Conservation (phyloP, 2,888 invertebrate species). For the Salpingus planirostris region DNA sequence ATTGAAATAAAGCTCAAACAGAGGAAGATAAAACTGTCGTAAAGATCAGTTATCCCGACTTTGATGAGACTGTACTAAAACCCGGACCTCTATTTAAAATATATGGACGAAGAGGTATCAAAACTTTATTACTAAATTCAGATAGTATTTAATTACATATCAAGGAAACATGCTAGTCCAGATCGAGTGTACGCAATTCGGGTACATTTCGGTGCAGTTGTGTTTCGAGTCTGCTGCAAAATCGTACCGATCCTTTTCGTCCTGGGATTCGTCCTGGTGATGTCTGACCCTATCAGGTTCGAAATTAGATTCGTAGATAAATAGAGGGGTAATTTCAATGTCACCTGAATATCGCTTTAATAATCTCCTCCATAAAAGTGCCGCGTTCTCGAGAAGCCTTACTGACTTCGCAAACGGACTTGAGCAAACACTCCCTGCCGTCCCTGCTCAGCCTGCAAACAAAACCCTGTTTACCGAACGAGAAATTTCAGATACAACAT, state of each 20-base stretch:
- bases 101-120: no score
- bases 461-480: slow-evolving; percentile 6
- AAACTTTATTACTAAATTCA: no score
- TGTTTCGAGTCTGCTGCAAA: slow-evolving; percentile 36
- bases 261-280: slow-evolving; percentile 27
- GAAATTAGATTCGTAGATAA: no score
- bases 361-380: slow-evolving; percentile 55
- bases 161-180: slow-evolving; percentile 21
- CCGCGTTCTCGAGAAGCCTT: slow-evolving; percentile 45
- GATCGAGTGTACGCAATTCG: slow-evolving; percentile 36
- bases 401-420: slow-evolving; percentile 56
- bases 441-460: slow-evolving; percentile 36
- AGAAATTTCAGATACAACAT: slow-evolving; percentile 3
- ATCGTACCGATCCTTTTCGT: slow-evolving; percentile 39
- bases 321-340: no score
- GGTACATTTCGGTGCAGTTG: slow-evolving; percentile 42
- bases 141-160: slow-evolving; percentile 4
- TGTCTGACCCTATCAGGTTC: slow-evolving; percentile 49
- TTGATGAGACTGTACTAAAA: no score
- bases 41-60: no score
- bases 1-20: no score
- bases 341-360: slow-evolving; percentile 58
- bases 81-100: no score
- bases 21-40: no score
- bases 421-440: slow-evolving; percentile 56